A percentile compares a stretch with the other conserved stretches of the same genome.
These are phyloP conservation scores for Drosophila nigrodunni DNA, from an alignment of 1,140 invertebrate species.

Conservation along the genomic window DNA sequence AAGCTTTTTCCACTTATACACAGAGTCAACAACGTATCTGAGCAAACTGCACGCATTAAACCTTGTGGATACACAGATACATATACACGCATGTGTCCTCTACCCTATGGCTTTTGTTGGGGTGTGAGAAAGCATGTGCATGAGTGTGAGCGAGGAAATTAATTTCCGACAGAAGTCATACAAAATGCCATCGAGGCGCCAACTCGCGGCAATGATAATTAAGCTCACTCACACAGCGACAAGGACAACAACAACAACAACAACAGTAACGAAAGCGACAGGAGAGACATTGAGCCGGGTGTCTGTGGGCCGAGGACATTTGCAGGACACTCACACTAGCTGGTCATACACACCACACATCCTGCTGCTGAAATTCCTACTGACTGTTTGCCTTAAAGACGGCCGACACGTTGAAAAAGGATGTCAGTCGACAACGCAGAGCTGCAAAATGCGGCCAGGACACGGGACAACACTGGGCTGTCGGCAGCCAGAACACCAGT, in stretches of 20 bases:
- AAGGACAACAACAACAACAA: constrained; percentile 1
- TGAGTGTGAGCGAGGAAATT: constrained; percentile 68
- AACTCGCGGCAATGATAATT: constrained; percentile 70
- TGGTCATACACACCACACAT: constrained; percentile 32
- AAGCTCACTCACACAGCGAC: constrained; percentile 52
- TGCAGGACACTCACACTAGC: constrained; percentile 19
- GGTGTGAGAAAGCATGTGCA: constrained; percentile 34
- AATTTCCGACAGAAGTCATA: constrained; percentile 83
- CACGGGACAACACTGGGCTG: constrained; percentile 7
- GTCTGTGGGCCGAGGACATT: not conserved
- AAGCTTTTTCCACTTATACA: constrained; percentile 37
- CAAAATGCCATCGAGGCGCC: constrained; percentile 67
- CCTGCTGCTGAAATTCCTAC: constrained; percentile 35
- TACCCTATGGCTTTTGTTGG: not conserved
- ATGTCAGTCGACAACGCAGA: constrained; percentile 43
- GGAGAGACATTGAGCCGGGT: constrained; percentile 26
- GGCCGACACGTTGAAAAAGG: constrained; percentile 62
- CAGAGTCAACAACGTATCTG: constrained; percentile 43
- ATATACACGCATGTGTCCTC: constrained; percentile 7
- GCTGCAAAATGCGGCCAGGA: constrained; percentile 17
- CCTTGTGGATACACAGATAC: constrained; percentile 9
- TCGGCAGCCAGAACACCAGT: constrained; percentile 7
- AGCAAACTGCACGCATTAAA: constrained; percentile 39
- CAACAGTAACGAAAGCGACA: not conserved
- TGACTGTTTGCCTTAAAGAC: constrained; percentile 69